A percentile compares a stretch with the other conserved stretches of the same genome.
Conservation (phyloP, 2,888 invertebrate species). For the Tholera decimalis region DNA sequence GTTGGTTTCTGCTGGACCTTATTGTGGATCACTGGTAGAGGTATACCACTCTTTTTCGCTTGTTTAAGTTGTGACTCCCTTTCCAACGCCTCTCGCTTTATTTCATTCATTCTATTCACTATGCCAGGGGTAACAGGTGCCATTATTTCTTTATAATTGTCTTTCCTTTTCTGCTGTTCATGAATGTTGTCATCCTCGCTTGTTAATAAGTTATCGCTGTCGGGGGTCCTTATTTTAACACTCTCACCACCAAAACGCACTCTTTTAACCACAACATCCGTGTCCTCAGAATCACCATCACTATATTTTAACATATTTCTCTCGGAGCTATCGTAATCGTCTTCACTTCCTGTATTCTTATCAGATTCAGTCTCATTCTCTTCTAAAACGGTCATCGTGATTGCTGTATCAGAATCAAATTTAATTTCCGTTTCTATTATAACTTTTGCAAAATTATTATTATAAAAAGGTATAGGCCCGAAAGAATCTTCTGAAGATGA, state of each 20-base stretch:
- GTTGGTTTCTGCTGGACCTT: conserved; percentile 74
- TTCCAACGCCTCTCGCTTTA: conserved; percentile 79
- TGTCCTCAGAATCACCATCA: conserved; percentile 92
- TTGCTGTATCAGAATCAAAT: conserved; percentile 95
- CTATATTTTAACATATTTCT: conserved; percentile 92
- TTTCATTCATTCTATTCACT: conserved; percentile 80
- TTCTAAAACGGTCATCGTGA: conserved; percentile 96
- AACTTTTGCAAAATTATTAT: conserved; percentile 92
- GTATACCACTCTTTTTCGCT: conserved; percentile 84
- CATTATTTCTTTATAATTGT: conserved; percentile 72
- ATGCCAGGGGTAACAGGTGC: conserved; percentile 74
- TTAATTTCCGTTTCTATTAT: conserved; percentile 96
- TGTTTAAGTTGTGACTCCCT: conserved; percentile 70
- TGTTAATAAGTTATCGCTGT: conserved; percentile 94
- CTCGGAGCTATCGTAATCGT: conserved; percentile 87
- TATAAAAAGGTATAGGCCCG: conserved; percentile 80
- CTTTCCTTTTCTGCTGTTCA: conserved; percentile 66
- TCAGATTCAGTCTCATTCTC: conserved; percentile 91
- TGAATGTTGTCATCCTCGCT: conserved; percentile 89
- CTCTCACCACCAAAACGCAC: conserved; percentile 97
- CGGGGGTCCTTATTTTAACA: conserved; percentile 96
- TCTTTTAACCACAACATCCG: conserved; percentile 92
- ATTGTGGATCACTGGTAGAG: conserved; percentile 83
- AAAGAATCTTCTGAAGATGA: conserved; percentile 93
- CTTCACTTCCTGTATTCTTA: conserved; percentile 85